Evolutionary conservation across 2,113 vertebrate genomes (phyloP).

Genomic region (Progne subis): DNA sequence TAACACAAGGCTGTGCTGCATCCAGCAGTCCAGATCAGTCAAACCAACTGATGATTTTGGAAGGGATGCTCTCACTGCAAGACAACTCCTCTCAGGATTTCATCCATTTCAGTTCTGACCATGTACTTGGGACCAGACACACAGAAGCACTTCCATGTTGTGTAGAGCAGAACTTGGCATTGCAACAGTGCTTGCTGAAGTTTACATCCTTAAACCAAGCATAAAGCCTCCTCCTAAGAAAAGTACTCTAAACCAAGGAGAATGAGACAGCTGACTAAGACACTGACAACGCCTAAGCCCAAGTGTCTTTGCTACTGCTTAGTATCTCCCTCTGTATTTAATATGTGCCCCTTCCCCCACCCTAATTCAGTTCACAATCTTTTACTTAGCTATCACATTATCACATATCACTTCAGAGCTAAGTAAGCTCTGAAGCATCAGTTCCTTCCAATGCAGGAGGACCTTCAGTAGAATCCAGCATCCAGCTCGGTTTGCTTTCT

Average conservation of each 20-base stretch:
- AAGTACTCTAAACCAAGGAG: neutral
- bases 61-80: neutral
- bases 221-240: neutral
- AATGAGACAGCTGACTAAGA: neutral
- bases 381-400: neutral
- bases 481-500: neutral
- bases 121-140: neutral
- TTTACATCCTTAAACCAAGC: neutral
- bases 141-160: neutral
- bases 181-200: neutral
- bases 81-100: neutral
- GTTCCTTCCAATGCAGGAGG: neutral
- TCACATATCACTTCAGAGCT: too few species aligned
- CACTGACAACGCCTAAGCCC: neutral
- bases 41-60: neutral
- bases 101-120: neutral
- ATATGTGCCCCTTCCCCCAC: fast-evolving
- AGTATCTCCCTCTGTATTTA: neutral
- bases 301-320: neutral
- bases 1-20: neutral
- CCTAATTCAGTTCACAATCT: neutral
- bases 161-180: neutral
- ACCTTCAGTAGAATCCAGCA: neutral
- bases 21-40: neutral
- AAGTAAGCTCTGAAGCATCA: neutral